Evolutionary conservation across 64 coral and sea anemone genomes (phyloP), one percentile per base, ranked within the genome.

Genomic region (Astreopora myriophthalma): DNA sequence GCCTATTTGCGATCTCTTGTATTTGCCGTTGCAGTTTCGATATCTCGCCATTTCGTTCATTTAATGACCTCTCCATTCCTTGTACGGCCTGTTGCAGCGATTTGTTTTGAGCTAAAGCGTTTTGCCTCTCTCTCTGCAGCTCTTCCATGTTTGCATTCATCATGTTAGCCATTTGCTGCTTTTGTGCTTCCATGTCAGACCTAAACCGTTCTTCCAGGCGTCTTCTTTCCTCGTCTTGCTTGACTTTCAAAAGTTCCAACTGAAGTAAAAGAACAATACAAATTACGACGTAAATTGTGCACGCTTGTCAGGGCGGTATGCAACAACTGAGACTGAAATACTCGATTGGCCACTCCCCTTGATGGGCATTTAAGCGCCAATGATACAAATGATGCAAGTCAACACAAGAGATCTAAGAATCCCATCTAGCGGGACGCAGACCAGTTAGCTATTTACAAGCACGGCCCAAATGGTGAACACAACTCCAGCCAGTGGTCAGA

Each of bases 91-190:
- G 25, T 16, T 60, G 46, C 48, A 80, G 8, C 9, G 76, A 29
- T 34, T 10, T 58, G 48, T 61, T 80, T 28, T 61, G 76, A 32
- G 51, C 44, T 1, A 60, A 13, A 34, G 34, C 76, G 8, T 29
- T 33, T 61, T 80, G 16, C 51, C 88, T 48, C 14, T 95, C 93
- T 11, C 72, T 72, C 13, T 63, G 58, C 51, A 91, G 16, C 93
- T 91, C 80, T 0, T 91, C 32, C 80, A 90, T 85, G 88, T 95
- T 95, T 31, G 93, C 93, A 26, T 66, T 82, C 61, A 95, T 78
- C 93, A 95, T 91, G 61, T 95, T 95, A 37, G 75, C 58, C 93
- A 95, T 67, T 82, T 95, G 93, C 32, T 91, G 51, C 28, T 75
- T 79, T 61, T 91, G 88, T 80, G 71, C 40, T 40, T 86, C 71